Evolutionary conservation across 1,140 invertebrate species (phyloP), one percentile per base, ranked within the genome.

Genomic region (Steinernema feltiae): DNA sequence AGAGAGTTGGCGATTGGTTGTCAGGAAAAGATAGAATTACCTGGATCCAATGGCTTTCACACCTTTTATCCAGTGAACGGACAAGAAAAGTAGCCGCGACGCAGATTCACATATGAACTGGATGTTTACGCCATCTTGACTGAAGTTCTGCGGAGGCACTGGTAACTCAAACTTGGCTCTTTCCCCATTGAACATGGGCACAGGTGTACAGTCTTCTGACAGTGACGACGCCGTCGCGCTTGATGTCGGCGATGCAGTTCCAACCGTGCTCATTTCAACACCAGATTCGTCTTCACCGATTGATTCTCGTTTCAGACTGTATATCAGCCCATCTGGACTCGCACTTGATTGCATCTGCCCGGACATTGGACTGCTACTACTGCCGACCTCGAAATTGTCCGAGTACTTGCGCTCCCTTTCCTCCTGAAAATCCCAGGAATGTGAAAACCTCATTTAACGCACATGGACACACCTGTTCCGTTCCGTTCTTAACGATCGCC

Each of bases 61-160:
- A 89, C 72, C 91, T 84, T 92, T 89, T 32, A 92, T 91, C 92
- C 93, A 95, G 86, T 95, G 92, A 80, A 95, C 91, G 1, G 93
- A 93, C 3, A 93, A 88, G 85, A 96, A 95, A 32, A 96, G 88
- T 53, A 96, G 88, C 79, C 94, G 89, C 21, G 93, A 94, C 3
- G 93, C 93, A 85, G 92, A 93, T 88, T 96, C 94, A 88, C 93
- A 95, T 70, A 96, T 93, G 83, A 93, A 94, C 87, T 94, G 92
- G 77, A 93, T 90, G 84, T 93, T 94, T 72, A 93, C 89, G 87
- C 92, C 93, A 21, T 91, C 32, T 89, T 48, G 92, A 92, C 78
- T 92, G 91, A 69, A 92, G 91, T 46, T 91, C 53, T 63, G 53
- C 53, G 53, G 91, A 18, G 93, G 93, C 3, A 92, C 92, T 79